Conservation (phyloP, 2,113 vertebrate species). For the Pseudopodoces humilis region DNA sequence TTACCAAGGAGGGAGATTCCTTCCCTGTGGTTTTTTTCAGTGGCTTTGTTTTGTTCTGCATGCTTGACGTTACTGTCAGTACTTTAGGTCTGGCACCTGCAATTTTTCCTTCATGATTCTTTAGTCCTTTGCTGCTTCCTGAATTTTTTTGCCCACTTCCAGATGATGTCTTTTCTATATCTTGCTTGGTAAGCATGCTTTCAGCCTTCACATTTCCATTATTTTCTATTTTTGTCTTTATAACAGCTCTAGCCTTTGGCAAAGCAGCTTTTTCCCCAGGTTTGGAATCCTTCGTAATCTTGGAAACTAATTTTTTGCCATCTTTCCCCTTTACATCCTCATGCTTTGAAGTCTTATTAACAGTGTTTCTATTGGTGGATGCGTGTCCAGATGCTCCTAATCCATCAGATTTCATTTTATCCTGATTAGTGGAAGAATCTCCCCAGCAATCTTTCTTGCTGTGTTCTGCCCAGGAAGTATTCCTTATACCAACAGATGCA, state of each 20-base stretch:
- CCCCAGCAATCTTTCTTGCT: conserved; percentile 53
- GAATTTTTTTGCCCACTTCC: conserved; percentile 74
- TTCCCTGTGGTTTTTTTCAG: conserved; percentile 74
- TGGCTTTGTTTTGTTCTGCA: conserved; percentile 74
- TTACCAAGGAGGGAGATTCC: conserved; percentile 64
- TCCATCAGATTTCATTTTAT: conserved; percentile 96
- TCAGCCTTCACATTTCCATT: conserved; percentile 75
- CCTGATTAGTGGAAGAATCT: conserved; percentile 59
- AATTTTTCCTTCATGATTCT: conserved; percentile 78
- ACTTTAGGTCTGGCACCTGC: conserved; percentile 87
- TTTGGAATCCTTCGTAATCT: conserved; percentile 76
- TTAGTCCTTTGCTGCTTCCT: conserved; percentile 69
- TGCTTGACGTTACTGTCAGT: conserved; percentile 65
- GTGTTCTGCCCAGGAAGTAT: conserved; percentile 66
- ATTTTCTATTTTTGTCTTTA: conserved; percentile 77
- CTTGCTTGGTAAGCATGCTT: conserved; percentile 67
- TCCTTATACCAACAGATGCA: conserved; percentile 72
- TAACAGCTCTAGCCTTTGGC: conserved; percentile 80
- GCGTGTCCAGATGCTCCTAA: conserved; percentile 82
- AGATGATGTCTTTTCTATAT: conserved; percentile 62
- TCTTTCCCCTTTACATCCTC: conserved; percentile 81
- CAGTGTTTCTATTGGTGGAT: conserved; percentile 69
- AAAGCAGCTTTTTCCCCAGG: conserved; percentile 72
- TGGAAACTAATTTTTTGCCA: conserved; percentile 74
- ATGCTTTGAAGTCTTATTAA: conserved; percentile 80